These are phyloP conservation scores for Pristis pectinata DNA, from an alignment of 2,797 vertebrate genomes.

Conservation along the genomic window DNA sequence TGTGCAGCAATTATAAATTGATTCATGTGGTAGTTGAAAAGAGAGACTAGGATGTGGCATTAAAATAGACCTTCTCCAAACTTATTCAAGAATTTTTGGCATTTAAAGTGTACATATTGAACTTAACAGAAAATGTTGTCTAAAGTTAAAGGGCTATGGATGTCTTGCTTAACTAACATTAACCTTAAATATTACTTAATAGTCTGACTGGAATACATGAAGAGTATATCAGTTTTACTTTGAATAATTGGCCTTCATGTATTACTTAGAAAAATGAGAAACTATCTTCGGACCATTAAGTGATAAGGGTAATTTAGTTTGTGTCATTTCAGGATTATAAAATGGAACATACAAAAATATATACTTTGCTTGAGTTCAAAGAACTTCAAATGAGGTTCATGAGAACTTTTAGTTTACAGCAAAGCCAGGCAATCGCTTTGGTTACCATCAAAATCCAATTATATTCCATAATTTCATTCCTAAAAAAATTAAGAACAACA, in stretches of 20 bases:
- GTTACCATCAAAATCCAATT: neutral
- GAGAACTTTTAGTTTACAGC: neutral
- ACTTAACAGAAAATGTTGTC: neutral
- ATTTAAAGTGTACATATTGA: neutral
- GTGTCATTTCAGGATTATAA: neutral
- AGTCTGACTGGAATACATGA: neutral
- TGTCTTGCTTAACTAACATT: neutral
- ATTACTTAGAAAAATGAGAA: neutral
- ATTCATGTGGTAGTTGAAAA: neutral
- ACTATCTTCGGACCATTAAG: neutral
- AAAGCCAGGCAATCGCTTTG: neutral
- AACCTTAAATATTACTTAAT: neutral
- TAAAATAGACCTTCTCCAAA: neutral
- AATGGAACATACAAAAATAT: neutral
- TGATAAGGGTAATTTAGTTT: neutral
- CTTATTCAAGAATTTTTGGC: neutral
- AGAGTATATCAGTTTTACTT: neutral
- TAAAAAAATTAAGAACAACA: neutral
- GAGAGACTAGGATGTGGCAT: neutral
- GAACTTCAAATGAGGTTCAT: neutral
- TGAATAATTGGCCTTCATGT: neutral
- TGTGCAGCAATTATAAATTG: neutral
- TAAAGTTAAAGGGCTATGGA: neutral
- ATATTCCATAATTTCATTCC: neutral
- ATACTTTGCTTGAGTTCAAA: neutral